phyloP scores from a whole-genome alignment of 2,113 vertebrate species.

The Xiphias gladius region DNA sequence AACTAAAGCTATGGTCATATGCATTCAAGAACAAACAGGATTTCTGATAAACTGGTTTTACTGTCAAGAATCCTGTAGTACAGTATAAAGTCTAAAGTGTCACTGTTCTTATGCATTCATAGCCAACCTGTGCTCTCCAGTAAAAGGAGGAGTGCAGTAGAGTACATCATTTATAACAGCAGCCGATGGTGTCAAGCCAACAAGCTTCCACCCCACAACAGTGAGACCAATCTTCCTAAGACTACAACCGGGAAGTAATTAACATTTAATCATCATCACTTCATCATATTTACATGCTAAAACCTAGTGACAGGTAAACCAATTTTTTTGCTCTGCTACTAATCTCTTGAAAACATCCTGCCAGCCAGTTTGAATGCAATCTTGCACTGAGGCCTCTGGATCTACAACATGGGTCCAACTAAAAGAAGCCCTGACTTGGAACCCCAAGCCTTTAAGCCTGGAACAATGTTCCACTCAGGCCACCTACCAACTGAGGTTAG shows the following conservation, averaged over 20 bases:
- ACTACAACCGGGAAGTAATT: background rate
- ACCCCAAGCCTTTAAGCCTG: background rate
- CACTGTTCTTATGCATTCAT: background rate
- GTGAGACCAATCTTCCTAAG: background rate
- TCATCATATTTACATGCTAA: background rate
- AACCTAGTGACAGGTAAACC: too few relatives aligned
- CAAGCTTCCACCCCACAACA: background rate
- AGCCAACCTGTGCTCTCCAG: background rate
- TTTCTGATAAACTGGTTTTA: background rate
- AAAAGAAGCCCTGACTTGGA: conserved; percentile 1
- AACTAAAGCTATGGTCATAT: background rate
- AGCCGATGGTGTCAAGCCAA: background rate
- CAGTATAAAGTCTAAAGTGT: background rate
- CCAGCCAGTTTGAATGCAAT: background rate
- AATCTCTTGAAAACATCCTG: background rate
- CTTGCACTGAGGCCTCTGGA: background rate
- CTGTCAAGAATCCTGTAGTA: background rate
- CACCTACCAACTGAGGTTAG: conserved; percentile 15
- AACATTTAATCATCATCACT: background rate
- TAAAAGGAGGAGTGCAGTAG: background rate
- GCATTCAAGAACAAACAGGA: background rate
- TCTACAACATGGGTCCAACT: background rate
- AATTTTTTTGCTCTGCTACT: background rate
- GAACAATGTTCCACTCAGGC: background rate
- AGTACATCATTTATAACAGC: background rate